Base-by-base conservation (phyloP, 2,888 invertebrate species). In the Napeogenes inachia region DNA sequence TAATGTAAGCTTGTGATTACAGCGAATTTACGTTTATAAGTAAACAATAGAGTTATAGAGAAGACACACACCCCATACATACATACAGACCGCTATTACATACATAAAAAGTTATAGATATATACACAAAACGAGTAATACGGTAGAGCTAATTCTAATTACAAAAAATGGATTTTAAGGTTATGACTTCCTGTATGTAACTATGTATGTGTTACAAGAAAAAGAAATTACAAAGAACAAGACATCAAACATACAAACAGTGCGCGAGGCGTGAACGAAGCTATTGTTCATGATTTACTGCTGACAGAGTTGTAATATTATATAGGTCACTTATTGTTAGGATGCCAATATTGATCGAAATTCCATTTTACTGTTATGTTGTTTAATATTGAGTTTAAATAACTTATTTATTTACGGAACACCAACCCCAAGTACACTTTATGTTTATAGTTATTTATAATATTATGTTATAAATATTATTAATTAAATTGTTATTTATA, bases 1-100 rank as follows among this genome's bases (percentile, higher is more conserved):
- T 71, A 69, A 65, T 81, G 81, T 79, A 77, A 72, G 70, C 71
- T 70, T 68, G 72, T 66, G 68, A 69, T 73, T 74, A 72, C 67
- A 69, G 71, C 70, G 68, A 73, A 75, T 77, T 79, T 79, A 79
- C 78, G 73, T 75, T 75, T 69, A 72, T 70, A 67, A 70, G 65
- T 60, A 59, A 67, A 72, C 71, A 72, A 74, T 68, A 63, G 71
- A 63, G 64, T 68, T 58, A 67, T 68, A 59, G 55, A 42, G 33
- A 57, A 56, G 60, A 66, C 62, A 32, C 58, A 62, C 63, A 65
- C 56, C 59, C 57, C 30, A 53, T 62, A 62, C 42, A 56, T 60
- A 61, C 59, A 21, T 21, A 53, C 35, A 42, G 10, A 42, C 42
- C 2, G 12, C 42, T 3, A 42, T 12, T 42, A 42, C 35, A 35